A percentile compares a stretch with the other conserved stretches of the same genome.
Evolutionary conservation across 2,888 invertebrate species (phyloP).

Genomic region (Arge pagana): DNA sequence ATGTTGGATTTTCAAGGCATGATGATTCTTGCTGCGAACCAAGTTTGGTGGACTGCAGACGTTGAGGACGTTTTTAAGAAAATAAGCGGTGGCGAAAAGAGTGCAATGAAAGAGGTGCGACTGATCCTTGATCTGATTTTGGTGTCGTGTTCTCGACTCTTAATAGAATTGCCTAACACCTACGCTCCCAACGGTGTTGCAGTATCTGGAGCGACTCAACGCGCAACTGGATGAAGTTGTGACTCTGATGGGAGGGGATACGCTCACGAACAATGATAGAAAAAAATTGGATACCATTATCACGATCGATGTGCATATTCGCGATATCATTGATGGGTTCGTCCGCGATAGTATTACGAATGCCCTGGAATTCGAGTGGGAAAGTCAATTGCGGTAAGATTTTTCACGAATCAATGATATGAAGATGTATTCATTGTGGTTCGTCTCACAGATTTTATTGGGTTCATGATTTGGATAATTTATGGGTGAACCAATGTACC

Average conservation of each 20-base stretch:
- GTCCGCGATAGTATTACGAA: slow-evolving; percentile 82
- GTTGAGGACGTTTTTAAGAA: slow-evolving; percentile 86
- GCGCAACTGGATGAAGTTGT: slow-evolving; percentile 84
- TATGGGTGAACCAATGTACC: slow-evolving; percentile 84
- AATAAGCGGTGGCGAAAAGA: slow-evolving; percentile 74
- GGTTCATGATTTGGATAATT: slow-evolving; percentile 78
- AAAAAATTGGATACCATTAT: slow-evolving; percentile 86
- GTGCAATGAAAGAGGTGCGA: slow-evolving; percentile 82
- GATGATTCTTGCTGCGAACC: slow-evolving; percentile 83
- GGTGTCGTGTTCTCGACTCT: no score
- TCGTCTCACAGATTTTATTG: slow-evolving; percentile 74
- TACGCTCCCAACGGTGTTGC: no score
- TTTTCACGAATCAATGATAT: not conserved
- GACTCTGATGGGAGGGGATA: slow-evolving; percentile 50
- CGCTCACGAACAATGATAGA: slow-evolving; percentile 77
- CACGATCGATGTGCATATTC: slow-evolving; percentile 89
- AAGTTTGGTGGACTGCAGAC: slow-evolving; percentile 96
- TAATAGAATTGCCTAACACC: no score
- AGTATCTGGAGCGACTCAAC: slow-evolving; percentile 77
- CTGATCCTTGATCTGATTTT: no score
- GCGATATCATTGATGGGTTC: slow-evolving; percentile 86
- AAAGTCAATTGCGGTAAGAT: slow-evolving; percentile 76
- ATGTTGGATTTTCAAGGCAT: slow-evolving; percentile 89
- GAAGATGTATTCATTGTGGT: not conserved
- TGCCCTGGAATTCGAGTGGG: slow-evolving; percentile 89